Evolutionary conservation across 2,888 invertebrate genomes (phyloP).

Genomic region (Fissipunctia ypsillon): DNA sequence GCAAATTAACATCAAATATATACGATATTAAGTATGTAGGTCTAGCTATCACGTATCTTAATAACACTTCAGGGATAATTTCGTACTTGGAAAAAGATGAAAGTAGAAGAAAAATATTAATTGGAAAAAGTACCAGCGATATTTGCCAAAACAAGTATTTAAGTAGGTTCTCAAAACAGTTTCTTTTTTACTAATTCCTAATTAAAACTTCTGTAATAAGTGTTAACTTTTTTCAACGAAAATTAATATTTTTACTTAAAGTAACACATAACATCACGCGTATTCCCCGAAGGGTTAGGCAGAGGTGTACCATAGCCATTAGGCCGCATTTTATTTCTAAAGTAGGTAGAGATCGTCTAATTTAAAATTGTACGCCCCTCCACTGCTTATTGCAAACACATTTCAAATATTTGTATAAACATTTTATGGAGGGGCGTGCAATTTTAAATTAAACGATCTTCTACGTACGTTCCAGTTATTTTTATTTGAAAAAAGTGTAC

Average conservation of each 20-base stretch:
- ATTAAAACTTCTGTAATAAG: too few species aligned
- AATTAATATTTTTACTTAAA: background rate
- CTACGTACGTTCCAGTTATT: too few species aligned
- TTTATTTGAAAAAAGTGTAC: background rate
- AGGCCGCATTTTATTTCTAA: background rate
- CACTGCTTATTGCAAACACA: too few species aligned
- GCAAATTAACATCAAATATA: slow-evolving; percentile 60
- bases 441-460: too few species aligned
- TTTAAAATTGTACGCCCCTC: too few species aligned
- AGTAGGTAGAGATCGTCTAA: background rate
- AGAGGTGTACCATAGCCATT: background rate
- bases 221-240: background rate
- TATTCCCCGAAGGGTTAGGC: too few species aligned
- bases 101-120: slow-evolving; percentile 11
- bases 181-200: background rate
- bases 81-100: background rate
- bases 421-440: too few species aligned
- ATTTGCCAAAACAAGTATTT: background rate
- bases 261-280: background rate
- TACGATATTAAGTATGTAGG: slow-evolving; percentile 37
- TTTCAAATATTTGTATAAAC: too few species aligned
- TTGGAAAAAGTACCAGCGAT: background rate
- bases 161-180: background rate
- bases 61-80: slow-evolving; percentile 30
- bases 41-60: slow-evolving; percentile 32